phyloP scores from a whole-genome alignment of 1,140 invertebrate species.

The Aphidius gifuensis region DNA sequence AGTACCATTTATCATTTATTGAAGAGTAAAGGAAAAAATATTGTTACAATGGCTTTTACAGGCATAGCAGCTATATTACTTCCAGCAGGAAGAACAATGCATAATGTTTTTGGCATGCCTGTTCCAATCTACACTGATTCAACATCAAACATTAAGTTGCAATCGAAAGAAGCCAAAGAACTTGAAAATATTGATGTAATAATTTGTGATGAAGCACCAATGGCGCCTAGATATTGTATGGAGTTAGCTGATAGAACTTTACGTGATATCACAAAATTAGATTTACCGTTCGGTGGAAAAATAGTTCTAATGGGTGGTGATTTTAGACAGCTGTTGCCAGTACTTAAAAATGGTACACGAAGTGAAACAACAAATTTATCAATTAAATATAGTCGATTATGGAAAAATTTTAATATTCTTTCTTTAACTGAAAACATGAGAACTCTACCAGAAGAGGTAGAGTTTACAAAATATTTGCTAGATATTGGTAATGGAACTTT shows the following conservation, averaged over 20 bases:
- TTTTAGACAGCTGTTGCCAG: slow-evolving; percentile 33
- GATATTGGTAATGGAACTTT: slow-evolving; percentile 23
- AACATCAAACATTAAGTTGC: slow-evolving; percentile 34
- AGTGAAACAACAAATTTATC: slow-evolving; percentile 29
- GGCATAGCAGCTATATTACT: slow-evolving; percentile 32
- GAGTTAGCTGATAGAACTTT: slow-evolving; percentile 29
- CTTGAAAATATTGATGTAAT: slow-evolving; percentile 25
- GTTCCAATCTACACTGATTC: slow-evolving; percentile 26
- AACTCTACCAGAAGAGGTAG: slow-evolving; percentile 15
- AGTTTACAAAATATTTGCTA: slow-evolving; percentile 24
- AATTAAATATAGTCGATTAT: slow-evolving; percentile 24
- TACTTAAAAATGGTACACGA: slow-evolving; percentile 24
- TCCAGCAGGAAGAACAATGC: slow-evolving; percentile 28
- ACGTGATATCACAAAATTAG: slow-evolving; percentile 22
- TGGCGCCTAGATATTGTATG: slow-evolving; percentile 29
- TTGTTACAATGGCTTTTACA: slow-evolving; percentile 27
- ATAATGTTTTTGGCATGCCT: slow-evolving; percentile 28
- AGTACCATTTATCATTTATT: slow-evolving; percentile 22
- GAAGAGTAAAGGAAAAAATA: slow-evolving; percentile 15
- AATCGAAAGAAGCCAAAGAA: slow-evolving; percentile 23
- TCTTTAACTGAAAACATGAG: slow-evolving; percentile 26
- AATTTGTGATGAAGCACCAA: slow-evolving; percentile 39
- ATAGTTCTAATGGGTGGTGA: slow-evolving; percentile 31
- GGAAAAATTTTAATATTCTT: slow-evolving; percentile 23
- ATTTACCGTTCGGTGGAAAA: slow-evolving; percentile 32